Evolutionary conservation across 2,113 vertebrate species (phyloP).

Genomic region (Galeopterus variegatus): DNA sequence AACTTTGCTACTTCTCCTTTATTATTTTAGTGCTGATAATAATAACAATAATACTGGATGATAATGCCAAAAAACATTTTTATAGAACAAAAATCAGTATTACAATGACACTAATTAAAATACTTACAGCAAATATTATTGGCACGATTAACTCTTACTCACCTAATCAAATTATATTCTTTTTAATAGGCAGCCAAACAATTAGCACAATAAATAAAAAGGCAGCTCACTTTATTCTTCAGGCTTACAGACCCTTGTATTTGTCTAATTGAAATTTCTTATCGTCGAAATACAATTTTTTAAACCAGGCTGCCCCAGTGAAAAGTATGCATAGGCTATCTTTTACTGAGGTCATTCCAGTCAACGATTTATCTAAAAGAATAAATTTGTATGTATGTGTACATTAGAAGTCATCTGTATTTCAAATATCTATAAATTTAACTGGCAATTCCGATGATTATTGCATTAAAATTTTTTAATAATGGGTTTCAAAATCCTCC

Average conservation of each 20-base stretch:
- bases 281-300: slow-evolving; percentile 36
- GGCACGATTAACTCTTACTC: slow-evolving; percentile 24
- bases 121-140: neutral
- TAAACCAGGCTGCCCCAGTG: neutral
- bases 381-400: neutral
- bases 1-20: neutral
- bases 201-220: neutral
- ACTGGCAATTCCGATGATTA: slow-evolving; percentile 19
- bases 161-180: neutral
- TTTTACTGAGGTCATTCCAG: neutral
- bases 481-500: slow-evolving; percentile 15
- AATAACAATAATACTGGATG: neutral
- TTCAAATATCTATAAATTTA: slow-evolving; percentile 47
- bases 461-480: slow-evolving; percentile 18
- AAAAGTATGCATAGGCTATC: neutral
- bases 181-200: slow-evolving; percentile 38
- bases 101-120: neutral
- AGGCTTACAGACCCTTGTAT: neutral
- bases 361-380: slow-evolving; percentile 1
- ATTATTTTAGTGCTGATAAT: neutral
- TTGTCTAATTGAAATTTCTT: slow-evolving; percentile 9
- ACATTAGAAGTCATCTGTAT: neutral
- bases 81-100: slow-evolving; percentile 36
- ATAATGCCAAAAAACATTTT: neutral
- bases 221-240: slow-evolving; percentile 41